These are phyloP conservation scores for Chalcis sispes DNA, from an alignment of 2,888 invertebrate genomes.

Conservation along the genomic window DNA sequence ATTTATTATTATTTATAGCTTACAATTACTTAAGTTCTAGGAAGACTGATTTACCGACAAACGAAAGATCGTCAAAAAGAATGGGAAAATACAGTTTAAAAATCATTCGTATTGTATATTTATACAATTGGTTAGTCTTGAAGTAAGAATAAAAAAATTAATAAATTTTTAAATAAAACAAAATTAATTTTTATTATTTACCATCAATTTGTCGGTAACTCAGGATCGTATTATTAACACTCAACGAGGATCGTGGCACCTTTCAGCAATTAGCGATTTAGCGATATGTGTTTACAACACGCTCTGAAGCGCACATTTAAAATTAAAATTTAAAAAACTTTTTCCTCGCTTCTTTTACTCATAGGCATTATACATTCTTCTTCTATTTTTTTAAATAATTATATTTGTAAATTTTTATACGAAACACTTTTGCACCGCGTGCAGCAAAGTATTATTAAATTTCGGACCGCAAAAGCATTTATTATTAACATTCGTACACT, in stretches of 20 bases:
- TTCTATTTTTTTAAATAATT: slow-evolving; percentile 9
- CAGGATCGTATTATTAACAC: slow-evolving; percentile 54
- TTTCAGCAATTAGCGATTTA: slow-evolving; percentile 54
- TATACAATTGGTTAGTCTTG: slow-evolving; percentile 54
- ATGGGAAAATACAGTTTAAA: slow-evolving; percentile 28
- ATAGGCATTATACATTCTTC: slow-evolving; percentile 22
- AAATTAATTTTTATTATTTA: slow-evolving; percentile 16
- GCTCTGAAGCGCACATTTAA: slow-evolving; percentile 47
- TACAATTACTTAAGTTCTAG: slow-evolving; percentile 52
- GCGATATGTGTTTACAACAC: slow-evolving; percentile 55
- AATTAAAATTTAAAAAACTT: slow-evolving; percentile 33
- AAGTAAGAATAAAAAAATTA: slow-evolving; percentile 27
- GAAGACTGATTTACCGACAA: slow-evolving; percentile 58
- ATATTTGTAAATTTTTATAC: slow-evolving; percentile 10
- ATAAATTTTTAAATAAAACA: slow-evolving; percentile 32
- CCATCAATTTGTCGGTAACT: slow-evolving; percentile 57
- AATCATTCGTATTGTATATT: slow-evolving; percentile 51
- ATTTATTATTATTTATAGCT: slow-evolving; percentile 53
- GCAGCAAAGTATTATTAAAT: background rate
- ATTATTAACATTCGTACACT: slow-evolving; percentile 38
- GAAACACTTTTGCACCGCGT: slow-evolving; percentile 3
- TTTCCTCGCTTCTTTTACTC: slow-evolving; percentile 15
- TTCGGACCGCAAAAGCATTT: slow-evolving; percentile 24
- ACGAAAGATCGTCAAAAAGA: slow-evolving; percentile 34
- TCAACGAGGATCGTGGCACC: slow-evolving; percentile 55